Percentiles rank a stretch among this genome's conserved stretches.
phyloP scores from a whole-genome alignment of 2,113 vertebrate genomes.

The Synodontis membranacea region DNA sequence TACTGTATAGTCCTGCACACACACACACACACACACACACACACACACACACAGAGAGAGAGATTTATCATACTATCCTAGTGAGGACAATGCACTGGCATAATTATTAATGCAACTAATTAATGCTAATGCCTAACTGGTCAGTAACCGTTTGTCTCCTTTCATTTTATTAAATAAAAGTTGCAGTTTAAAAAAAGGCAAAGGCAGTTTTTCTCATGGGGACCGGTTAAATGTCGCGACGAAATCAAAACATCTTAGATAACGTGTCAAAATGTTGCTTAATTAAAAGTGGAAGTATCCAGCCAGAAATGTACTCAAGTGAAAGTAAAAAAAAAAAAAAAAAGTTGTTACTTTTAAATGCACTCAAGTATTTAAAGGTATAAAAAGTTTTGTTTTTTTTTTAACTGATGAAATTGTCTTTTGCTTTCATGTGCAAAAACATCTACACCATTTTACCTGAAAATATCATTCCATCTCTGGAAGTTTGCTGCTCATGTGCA shows the following conservation, averaged over 20 bases:
- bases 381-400: too few species aligned
- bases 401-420: too few species aligned
- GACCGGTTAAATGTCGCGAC: not conserved
- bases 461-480: not conserved
- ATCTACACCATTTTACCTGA: not conserved
- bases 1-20: not conserved
- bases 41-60: not conserved
- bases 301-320: too few species aligned
- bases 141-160: not conserved
- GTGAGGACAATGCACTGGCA: not conserved
- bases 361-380: too few species aligned
- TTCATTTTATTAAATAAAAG: not conserved
- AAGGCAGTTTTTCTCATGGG: not conserved
- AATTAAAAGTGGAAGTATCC: too few species aligned
- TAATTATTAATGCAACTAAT: not conserved
- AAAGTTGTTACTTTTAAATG: too few species aligned
- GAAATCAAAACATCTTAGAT: not conserved
- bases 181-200: not conserved
- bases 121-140: not conserved
- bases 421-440: not conserved
- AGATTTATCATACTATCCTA: not conserved
- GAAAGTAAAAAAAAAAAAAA: too few species aligned
- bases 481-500: not conserved
- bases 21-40: not conserved
- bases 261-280: not conserved